Evolutionary conservation across 2,888 invertebrate species (phyloP).

Genomic region (Platycnemis pennipes): DNA sequence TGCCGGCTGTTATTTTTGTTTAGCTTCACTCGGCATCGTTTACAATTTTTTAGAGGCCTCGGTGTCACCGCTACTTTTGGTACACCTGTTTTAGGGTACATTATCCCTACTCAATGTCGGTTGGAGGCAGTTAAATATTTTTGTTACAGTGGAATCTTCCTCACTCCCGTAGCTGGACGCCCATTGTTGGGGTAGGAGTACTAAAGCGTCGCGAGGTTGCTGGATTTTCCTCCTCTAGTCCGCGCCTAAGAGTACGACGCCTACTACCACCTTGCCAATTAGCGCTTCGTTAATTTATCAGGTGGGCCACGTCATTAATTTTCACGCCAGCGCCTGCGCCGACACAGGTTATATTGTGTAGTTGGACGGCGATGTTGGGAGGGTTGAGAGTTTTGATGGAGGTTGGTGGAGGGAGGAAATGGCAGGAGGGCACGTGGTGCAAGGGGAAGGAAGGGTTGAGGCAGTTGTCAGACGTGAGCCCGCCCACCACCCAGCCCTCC

Average conservation of each 20-base stretch:
- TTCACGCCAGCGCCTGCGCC: constrained; percentile 12
- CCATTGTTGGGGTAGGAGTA: neutral
- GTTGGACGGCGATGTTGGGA: neutral
- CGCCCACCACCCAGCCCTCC: neutral
- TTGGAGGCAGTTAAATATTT: no score
- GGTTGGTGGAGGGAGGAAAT: neutral
- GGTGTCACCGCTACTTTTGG: no score
- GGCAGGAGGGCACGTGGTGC: neutral
- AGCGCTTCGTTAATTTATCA: constrained; percentile 31
- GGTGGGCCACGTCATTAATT: constrained; percentile 22
- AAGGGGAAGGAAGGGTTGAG: neutral
- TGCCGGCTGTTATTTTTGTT: no score
- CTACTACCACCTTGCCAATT: neutral
- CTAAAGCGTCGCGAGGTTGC: neutral
- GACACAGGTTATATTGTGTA: neutral
- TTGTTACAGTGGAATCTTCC: neutral
- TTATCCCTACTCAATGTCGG: no score
- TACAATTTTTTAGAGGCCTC: no score
- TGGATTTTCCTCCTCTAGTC: neutral
- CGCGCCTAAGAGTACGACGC: neutral
- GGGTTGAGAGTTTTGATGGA: neutral
- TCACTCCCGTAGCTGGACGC: neutral
- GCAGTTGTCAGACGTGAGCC: constrained; percentile 27
- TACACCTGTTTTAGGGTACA: no score
- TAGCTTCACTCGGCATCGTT: no score